These are phyloP conservation scores for Apis florea DNA, from an alignment of 1,140 invertebrate species.

Conservation along the genomic window DNA sequence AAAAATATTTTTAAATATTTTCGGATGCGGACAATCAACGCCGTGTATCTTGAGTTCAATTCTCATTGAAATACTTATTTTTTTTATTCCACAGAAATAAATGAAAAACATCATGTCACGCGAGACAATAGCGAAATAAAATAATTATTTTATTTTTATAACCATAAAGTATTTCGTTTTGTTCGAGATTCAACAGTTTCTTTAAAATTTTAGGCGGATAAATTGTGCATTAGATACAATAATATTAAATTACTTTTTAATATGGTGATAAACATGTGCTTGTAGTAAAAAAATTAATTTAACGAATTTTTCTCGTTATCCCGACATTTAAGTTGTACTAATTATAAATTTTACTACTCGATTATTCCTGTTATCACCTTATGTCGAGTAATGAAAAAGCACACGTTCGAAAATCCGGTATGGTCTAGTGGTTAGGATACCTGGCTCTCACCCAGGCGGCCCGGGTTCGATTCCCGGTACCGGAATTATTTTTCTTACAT, in stretches of 20 bases:
- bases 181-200: too few relatives aligned
- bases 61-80: constrained; percentile 29
- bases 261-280: background rate
- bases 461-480: constrained; percentile 74
- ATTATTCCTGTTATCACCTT: too few relatives aligned
- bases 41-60: constrained; percentile 39
- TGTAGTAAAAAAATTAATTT: too few relatives aligned
- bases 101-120: background rate
- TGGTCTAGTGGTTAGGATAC: constrained; percentile 73
- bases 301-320: too few relatives aligned
- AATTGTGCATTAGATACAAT: background rate
- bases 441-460: constrained; percentile 74
- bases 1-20: background rate
- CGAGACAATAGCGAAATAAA: background rate
- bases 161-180: background rate
- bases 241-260: background rate
- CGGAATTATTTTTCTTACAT: constrained; percentile 40
- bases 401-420: constrained; percentile 51
- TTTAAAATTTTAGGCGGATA: too few relatives aligned
- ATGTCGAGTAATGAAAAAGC: background rate
- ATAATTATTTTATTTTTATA: background rate
- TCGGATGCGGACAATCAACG: too few relatives aligned
- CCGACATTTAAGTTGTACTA: too few relatives aligned
- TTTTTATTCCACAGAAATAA: background rate
- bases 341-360: too few relatives aligned